These are phyloP conservation scores for Muntiacus reevesi DNA, from an alignment of 2,113 vertebrate genomes.

Conservation along the genomic window DNA sequence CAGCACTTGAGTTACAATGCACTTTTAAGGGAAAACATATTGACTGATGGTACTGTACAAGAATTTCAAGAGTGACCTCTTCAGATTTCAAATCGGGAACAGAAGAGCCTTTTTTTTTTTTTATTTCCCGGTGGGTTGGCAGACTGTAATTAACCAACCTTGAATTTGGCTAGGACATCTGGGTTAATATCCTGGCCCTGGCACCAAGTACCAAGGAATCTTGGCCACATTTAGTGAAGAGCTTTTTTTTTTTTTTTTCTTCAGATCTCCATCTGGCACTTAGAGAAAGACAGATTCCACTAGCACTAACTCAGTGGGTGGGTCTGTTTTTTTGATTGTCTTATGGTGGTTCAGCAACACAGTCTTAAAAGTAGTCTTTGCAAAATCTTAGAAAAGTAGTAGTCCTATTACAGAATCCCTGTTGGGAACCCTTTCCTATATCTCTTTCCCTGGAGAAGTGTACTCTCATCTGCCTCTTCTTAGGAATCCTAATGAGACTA, in stretches of 20 bases:
- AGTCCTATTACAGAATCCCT: background rate
- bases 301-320: conserved; percentile 26
- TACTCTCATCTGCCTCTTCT: background rate
- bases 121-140: background rate
- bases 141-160: conserved; percentile 55
- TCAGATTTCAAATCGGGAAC: conserved; percentile 7
- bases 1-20: background rate
- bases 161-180: conserved; percentile 61
- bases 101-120: background rate
- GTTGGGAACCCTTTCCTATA: background rate
- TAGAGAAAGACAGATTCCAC: conserved; percentile 54
- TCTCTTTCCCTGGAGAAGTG: background rate
- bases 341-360: conserved; percentile 14
- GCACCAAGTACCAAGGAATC: conserved; percentile 64
- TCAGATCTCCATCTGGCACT: conserved; percentile 61
- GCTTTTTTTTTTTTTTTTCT: background rate
- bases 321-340: conserved; percentile 41
- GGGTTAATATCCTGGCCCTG: conserved; percentile 67
- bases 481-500: background rate
- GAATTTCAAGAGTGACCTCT: conserved; percentile 34
- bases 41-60: background rate
- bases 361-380: conserved; percentile 26
- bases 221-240: conserved; percentile 49
- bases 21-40: background rate
- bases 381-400: conserved; percentile 1